Evolutionary conservation across 2,888 invertebrate species (phyloP).

Genomic region (Quadriops clusia): DNA sequence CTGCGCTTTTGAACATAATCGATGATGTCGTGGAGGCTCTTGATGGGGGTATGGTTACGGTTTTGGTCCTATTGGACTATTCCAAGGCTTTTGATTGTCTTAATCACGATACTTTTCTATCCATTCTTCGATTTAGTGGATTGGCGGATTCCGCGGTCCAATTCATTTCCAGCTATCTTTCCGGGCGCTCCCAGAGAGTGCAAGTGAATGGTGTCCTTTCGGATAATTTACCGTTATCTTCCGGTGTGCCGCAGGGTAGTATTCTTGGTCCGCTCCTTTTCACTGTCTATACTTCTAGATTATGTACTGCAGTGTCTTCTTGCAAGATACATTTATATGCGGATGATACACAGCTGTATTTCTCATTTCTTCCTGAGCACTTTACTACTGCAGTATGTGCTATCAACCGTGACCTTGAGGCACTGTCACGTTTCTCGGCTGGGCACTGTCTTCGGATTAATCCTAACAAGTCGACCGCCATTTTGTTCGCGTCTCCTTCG

Average conservation of each 20-base stretch:
- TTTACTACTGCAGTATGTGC: no score
- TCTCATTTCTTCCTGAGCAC: no score
- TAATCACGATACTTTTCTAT: not conserved
- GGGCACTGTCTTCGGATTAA: no score
- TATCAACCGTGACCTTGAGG: no score
- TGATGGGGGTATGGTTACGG: not conserved
- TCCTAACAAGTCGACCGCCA: no score
- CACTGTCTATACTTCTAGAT: constrained; percentile 5
- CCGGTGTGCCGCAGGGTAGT: constrained; percentile 2
- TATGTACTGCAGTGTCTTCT: no score
- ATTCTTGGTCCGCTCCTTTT: constrained; percentile 4
- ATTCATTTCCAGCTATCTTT: not conserved
- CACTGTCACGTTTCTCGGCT: no score
- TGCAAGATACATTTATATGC: no score
- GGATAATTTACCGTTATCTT: not conserved
- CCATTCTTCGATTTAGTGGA: constrained; percentile 2
- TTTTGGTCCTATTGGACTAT: constrained; percentile 5
- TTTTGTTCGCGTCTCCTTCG: no score
- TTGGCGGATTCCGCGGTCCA: not conserved
- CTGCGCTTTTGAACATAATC: no score
- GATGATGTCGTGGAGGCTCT: not conserved
- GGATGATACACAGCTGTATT: no score
- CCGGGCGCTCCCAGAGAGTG: not conserved
- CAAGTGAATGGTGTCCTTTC: not conserved
- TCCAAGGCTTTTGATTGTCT: constrained; percentile 4